These are phyloP conservation scores for Drosophila subsilvestris DNA, from an alignment of 2,888 invertebrate species.

Conservation along the genomic window DNA sequence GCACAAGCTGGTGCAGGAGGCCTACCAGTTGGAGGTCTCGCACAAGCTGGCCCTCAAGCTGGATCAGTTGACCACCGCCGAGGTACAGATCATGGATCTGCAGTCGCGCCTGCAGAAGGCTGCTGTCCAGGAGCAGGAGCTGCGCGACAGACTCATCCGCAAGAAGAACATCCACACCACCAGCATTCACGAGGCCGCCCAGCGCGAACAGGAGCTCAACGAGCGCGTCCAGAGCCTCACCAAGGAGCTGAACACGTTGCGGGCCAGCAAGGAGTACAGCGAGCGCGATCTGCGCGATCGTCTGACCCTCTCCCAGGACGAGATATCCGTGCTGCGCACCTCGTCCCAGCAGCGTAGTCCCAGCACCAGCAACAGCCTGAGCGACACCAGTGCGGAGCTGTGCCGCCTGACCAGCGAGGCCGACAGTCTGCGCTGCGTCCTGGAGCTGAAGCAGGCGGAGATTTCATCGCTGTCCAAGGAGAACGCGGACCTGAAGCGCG, in stretches of 20 bases:
- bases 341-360: conserved; percentile 63
- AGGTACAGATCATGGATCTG: conserved; percentile 80
- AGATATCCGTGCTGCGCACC: conserved; percentile 78
- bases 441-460: conserved; percentile 95
- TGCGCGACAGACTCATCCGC: conserved; percentile 72
- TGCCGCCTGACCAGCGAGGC: conserved; percentile 88
- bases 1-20: conserved; percentile 73
- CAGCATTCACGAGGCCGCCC: conserved; percentile 66
- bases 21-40: conserved; percentile 73
- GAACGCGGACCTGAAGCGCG: conserved; percentile 88
- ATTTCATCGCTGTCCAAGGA: conserved; percentile 90
- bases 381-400: conserved; percentile 60
- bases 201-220: conserved; percentile 79
- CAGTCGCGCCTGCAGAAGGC: conserved; percentile 70
- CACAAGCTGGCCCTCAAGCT: conserved; percentile 76
- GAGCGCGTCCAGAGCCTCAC: conserved; percentile 79
- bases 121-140: conserved; percentile 72
- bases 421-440: conserved; percentile 92
- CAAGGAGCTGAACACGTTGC: conserved; percentile 79
- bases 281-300: conserved; percentile 83
- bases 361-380: conserved; percentile 39
- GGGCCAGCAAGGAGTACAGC: conserved; percentile 73
- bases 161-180: conserved; percentile 75
- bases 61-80: conserved; percentile 83
- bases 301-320: conserved; percentile 81